Evolutionary conservation across 1,140 invertebrate genomes (phyloP).

Genomic region (Drosophila micromelanica): DNA sequence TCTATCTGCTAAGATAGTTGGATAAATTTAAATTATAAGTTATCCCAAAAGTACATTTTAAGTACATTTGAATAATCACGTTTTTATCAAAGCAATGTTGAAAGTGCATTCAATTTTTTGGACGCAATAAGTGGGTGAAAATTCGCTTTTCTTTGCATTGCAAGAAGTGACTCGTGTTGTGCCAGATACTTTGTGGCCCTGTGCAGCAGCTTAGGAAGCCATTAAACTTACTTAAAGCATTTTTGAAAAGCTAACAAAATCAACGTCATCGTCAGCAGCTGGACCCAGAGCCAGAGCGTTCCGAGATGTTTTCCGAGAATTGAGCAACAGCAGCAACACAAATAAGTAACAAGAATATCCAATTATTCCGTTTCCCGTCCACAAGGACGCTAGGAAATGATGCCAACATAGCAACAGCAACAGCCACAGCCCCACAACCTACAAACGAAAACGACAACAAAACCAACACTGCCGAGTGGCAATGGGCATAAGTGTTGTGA

Average conservation of each 20-base stretch:
- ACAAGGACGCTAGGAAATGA: conserved; percentile 39
- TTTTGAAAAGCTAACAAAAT: conserved; percentile 73
- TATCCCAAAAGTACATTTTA: too few species aligned
- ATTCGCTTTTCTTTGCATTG: neutral
- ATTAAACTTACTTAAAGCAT: conserved; percentile 80
- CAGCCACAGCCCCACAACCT: conserved; percentile 15
- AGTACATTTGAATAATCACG: too few species aligned
- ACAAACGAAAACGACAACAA: conserved; percentile 10
- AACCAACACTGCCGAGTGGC: neutral
- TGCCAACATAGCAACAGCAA: conserved; percentile 19
- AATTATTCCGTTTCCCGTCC: conserved; percentile 68
- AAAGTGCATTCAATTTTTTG: neutral
- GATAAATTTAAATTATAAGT: too few species aligned
- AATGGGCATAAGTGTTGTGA: conserved; percentile 33
- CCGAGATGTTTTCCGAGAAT: conserved; percentile 28
- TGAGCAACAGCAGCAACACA: conserved; percentile 36
- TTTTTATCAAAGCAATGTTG: too few species aligned
- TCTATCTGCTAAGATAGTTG: too few species aligned
- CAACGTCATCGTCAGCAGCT: conserved; percentile 64
- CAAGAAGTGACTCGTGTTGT: conserved; percentile 1
- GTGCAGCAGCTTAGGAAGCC: conserved; percentile 66
- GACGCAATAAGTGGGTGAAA: neutral
- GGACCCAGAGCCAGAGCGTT: conserved; percentile 38
- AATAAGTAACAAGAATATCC: conserved; percentile 81
- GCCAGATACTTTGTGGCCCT: conserved; percentile 13